These are phyloP conservation scores for Paramormyrops kingsleyae DNA, from an alignment of 2,113 vertebrate genomes.

Conservation along the genomic window DNA sequence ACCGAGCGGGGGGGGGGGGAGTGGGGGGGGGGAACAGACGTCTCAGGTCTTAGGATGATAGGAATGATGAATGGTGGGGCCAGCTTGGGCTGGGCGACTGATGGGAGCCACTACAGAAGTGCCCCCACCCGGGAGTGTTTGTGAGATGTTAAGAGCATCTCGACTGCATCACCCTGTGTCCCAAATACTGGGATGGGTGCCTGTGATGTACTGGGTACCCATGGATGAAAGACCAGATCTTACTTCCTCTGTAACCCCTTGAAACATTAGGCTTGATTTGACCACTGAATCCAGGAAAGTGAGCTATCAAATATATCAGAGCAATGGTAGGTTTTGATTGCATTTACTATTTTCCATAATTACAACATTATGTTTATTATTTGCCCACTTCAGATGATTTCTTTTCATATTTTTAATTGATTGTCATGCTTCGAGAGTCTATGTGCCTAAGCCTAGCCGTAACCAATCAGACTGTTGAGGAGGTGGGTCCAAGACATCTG, in stretches of 20 bases:
- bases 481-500: no score
- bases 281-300: background rate
- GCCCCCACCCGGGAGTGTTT: conserved; percentile 56
- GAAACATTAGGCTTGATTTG: background rate
- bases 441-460: background rate
- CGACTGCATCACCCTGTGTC: conserved; percentile 21
- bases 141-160: conserved; percentile 40
- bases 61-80: conserved; percentile 51
- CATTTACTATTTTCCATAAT: background rate
- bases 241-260: background rate
- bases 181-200: background rate
- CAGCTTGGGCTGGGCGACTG: conserved; percentile 44
- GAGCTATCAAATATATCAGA: background rate
- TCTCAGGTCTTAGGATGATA: conserved; percentile 47
- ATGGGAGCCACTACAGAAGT: conserved; percentile 45
- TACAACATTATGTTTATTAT: background rate
- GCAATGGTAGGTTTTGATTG: background rate
- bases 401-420: background rate
- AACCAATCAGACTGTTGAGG: no score
- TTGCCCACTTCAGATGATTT: background rate
- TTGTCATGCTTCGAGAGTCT: background rate
- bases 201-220: no score
- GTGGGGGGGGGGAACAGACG: background rate
- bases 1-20: conserved; percentile 25
- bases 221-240: background rate